Conservation (phyloP, 1,140 invertebrate species). For the Leptopilina clavipes region DNA sequence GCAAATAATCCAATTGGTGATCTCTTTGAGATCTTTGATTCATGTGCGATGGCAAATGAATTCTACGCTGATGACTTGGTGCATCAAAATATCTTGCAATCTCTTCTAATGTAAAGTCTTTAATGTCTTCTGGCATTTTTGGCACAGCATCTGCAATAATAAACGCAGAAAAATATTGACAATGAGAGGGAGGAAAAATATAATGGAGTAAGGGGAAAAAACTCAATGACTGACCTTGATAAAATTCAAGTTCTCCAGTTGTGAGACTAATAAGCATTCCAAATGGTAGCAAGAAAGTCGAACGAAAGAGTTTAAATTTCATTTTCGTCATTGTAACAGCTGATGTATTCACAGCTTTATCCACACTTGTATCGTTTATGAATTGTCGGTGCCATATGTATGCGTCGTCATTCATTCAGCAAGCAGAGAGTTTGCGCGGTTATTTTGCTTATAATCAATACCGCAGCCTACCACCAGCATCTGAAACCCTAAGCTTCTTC, state of each 20-base stretch:
- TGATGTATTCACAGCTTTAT: constrained; percentile 51
- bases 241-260: constrained; percentile 64
- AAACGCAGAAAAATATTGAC: background rate
- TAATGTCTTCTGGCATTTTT: constrained; percentile 56
- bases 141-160: constrained; percentile 58
- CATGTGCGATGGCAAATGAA: constrained; percentile 44
- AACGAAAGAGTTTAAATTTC: constrained; percentile 59
- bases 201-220: background rate
- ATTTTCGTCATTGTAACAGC: constrained; percentile 59
- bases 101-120: constrained; percentile 58
- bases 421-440: constrained; percentile 65
- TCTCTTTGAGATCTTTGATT: constrained; percentile 52
- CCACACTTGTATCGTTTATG: constrained; percentile 56
- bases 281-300: constrained; percentile 59
- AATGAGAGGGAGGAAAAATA: background rate
- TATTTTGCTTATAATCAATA: constrained; percentile 62
- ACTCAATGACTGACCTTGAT: constrained; percentile 61
- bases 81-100: constrained; percentile 59
- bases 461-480: constrained; percentile 48
- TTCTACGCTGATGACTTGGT: constrained; percentile 48
- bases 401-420: constrained; percentile 65
- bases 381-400: constrained; percentile 64
- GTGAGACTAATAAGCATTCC: constrained; percentile 60
- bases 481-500: constrained; percentile 27
- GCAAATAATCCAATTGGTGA: constrained; percentile 50